Conservation (phyloP, 2,797 vertebrate genomes). For the Liasis olivaceus region DNA sequence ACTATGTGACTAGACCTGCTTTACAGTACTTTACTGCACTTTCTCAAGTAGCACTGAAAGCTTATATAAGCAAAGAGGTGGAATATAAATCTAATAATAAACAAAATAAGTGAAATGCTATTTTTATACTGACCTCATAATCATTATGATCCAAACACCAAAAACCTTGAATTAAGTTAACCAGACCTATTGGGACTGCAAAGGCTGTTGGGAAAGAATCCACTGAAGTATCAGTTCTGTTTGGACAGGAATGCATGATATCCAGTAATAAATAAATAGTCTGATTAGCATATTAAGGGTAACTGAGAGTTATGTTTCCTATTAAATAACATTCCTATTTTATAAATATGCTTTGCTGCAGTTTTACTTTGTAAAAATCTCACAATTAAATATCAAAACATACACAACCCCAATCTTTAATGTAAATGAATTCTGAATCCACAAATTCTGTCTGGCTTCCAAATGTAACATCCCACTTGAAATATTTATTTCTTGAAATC, state of each 20-base stretch:
- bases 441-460: background rate
- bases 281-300: constrained; percentile 78
- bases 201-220: constrained; percentile 92
- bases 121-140: constrained; percentile 80
- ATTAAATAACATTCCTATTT: background rate
- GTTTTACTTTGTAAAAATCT: background rate
- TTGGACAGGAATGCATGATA: constrained; percentile 89
- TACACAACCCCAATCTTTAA: background rate
- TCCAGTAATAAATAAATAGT: constrained; percentile 94
- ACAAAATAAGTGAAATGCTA: background rate
- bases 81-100: background rate
- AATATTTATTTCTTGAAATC: background rate
- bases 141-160: constrained; percentile 95
- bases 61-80: background rate
- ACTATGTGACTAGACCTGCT: background rate
- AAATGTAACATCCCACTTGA: background rate
- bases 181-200: constrained; percentile 87
- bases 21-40: background rate
- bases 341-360: background rate
- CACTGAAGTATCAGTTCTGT: constrained; percentile 83
- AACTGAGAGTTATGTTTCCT: constrained; percentile 14
- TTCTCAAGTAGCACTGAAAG: background rate
- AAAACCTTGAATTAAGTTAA: constrained; percentile 91
- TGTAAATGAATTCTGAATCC: background rate
- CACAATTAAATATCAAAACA: background rate